Percentiles rank a stretch among this genome's conserved stretches.
Conservation (phyloP, 2,113 vertebrate genomes). For the Mirounga angustirostris region DNA sequence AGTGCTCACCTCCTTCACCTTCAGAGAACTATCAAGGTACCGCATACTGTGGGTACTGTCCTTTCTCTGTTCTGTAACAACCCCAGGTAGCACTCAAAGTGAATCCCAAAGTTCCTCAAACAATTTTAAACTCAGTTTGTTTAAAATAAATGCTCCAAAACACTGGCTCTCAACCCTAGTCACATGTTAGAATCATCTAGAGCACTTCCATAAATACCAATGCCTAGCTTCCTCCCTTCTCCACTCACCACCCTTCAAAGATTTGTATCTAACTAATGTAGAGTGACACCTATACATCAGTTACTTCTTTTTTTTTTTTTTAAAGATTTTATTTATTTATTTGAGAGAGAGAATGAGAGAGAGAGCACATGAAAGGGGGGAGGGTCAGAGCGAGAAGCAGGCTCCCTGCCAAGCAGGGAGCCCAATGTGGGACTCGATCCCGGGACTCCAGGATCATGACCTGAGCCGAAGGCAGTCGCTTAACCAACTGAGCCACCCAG, state of each 20-base stretch:
- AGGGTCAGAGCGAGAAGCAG: too few species aligned
- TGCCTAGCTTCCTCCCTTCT: neutral
- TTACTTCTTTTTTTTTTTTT: neutral
- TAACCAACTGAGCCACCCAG: too few species aligned
- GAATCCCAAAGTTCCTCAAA: conserved; percentile 25
- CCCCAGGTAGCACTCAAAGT: neutral
- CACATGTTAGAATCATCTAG: neutral
- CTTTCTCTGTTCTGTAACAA: neutral
- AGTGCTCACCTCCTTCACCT: neutral
- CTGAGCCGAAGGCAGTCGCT: too few species aligned
- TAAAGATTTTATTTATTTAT: too few species aligned
- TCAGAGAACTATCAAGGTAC: neutral
- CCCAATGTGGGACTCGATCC: too few species aligned
- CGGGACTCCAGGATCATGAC: too few species aligned
- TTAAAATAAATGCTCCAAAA: neutral
- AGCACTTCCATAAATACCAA: neutral
- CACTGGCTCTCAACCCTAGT: neutral
- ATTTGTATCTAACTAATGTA: neutral
- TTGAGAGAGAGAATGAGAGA: too few species aligned
- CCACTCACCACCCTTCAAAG: neutral
- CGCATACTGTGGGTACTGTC: neutral
- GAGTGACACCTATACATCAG: neutral
- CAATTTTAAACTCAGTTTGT: neutral
- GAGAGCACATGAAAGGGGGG: too few species aligned
- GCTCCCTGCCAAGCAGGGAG: too few species aligned